Percentiles rank a stretch among this genome's conserved stretches.
These are phyloP conservation scores for Lysiphlebus fabarum DNA, from an alignment of 1,140 invertebrate species.

Conservation along the genomic window DNA sequence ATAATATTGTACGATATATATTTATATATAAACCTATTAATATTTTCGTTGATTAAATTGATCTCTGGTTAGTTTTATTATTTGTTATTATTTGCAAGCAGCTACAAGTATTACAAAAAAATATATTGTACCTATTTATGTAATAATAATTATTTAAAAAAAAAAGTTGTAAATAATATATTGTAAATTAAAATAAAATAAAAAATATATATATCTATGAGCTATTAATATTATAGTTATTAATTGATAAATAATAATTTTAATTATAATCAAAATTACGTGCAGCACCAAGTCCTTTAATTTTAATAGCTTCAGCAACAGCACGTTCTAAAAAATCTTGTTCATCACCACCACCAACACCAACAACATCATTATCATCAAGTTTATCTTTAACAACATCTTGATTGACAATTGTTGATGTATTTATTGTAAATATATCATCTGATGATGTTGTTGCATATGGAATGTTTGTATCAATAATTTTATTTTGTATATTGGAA, in stretches of 20 bases:
- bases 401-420: slow-evolving; percentile 7
- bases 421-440: slow-evolving; percentile 11
- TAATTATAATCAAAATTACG: slow-evolving; percentile 53
- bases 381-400: slow-evolving; percentile 31
- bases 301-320: slow-evolving; percentile 67
- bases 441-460: slow-evolving; percentile 12
- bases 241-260: slow-evolving; percentile 21
- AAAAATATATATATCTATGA: slow-evolving; percentile 7
- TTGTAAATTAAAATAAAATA: slow-evolving; percentile 11
- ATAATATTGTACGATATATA: too few species aligned
- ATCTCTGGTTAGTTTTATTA: too few species aligned
- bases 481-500: not conserved
- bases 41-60: too few species aligned
- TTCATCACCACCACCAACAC: slow-evolving; percentile 43
- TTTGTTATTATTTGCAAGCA: too few species aligned
- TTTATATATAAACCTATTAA: too few species aligned
- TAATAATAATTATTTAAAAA: not conserved
- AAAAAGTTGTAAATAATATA: slow-evolving; percentile 14
- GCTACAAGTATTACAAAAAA: not conserved
- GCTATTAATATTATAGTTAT: too few species aligned
- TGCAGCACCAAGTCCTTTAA: slow-evolving; percentile 63
- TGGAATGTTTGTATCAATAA: not conserved
- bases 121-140: not conserved
- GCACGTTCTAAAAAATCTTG: slow-evolving; percentile 65
- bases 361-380: slow-evolving; percentile 37